Evolutionary conservation across 2,797 vertebrate genomes (phyloP).

Genomic region (Orientallactaga sibirica): DNA sequence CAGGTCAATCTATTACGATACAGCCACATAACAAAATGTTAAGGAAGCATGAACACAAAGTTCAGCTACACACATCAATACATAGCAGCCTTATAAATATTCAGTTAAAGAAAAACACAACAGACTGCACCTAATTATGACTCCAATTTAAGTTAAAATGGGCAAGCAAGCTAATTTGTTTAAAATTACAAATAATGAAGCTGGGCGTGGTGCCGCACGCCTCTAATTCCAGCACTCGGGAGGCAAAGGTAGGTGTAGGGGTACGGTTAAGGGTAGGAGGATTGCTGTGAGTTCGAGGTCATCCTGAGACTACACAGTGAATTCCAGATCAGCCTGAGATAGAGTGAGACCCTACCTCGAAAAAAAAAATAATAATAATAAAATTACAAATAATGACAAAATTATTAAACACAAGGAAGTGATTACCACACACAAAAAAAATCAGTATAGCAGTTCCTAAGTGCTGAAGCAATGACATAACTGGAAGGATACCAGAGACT

Average conservation of each 20-base stretch:
- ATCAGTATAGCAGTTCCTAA: background rate
- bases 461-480: background rate
- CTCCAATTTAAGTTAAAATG: conserved; percentile 1
- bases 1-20: background rate
- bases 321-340: too few species aligned
- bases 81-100: background rate
- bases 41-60: conserved; percentile 24
- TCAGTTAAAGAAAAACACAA: background rate
- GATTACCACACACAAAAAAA: background rate
- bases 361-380: too few species aligned
- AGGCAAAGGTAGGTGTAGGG: too few species aligned
- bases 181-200: too few species aligned
- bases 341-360: too few species aligned
- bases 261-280: too few species aligned
- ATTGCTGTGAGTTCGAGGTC: too few species aligned
- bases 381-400: background rate
- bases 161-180: too few species aligned
- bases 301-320: too few species aligned
- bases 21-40: background rate
- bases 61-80: background rate
- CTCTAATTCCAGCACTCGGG: too few species aligned
- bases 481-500: background rate
- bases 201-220: too few species aligned
- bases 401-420: background rate
- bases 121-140: background rate